These are phyloP conservation scores for Oreonectes daqikongensis DNA, from an alignment of 2,797 vertebrate genomes.

Conservation along the genomic window DNA sequence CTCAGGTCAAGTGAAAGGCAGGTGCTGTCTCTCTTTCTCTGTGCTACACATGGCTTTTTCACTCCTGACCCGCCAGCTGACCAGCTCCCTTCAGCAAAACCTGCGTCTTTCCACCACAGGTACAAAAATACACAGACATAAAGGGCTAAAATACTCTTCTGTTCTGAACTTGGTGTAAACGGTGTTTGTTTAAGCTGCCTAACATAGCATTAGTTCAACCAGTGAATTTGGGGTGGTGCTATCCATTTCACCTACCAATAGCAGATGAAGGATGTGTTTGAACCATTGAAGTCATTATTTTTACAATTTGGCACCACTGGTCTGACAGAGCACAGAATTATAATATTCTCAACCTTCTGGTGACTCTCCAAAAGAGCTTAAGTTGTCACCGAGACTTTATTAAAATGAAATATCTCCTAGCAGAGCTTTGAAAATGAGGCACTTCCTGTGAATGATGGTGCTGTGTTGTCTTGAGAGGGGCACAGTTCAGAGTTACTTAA, in stretches of 20 bases:
- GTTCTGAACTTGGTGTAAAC: too few relatives aligned
- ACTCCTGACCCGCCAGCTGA: conserved; percentile 79
- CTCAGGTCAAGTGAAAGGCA: conserved; percentile 45
- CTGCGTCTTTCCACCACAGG: conserved; percentile 71
- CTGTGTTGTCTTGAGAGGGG: conserved; percentile 9
- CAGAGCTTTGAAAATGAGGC: neutral
- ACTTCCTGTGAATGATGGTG: neutral
- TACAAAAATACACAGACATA: conserved; percentile 57
- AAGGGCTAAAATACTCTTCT: neutral
- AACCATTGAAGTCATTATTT: neutral
- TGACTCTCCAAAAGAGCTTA: neutral
- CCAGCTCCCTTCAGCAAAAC: conserved; percentile 76
- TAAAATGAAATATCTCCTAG: neutral
- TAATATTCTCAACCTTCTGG: neutral
- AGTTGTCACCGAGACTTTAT: conserved; percentile 22
- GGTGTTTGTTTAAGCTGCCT: too few relatives aligned
- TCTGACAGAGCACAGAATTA: neutral
- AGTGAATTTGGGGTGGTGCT: neutral
- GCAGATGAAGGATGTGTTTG: neutral
- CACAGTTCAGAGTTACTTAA: conserved; percentile 25
- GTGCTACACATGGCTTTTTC: conserved; percentile 79
- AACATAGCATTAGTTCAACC: neutral
- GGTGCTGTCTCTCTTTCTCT: conserved; percentile 23
- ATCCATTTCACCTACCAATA: neutral
- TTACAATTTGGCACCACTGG: neutral